A percentile compares a stretch with the other conserved stretches of the same genome.
Evolutionary conservation across 2,888 invertebrate genomes (phyloP).

Genomic region (Cantharis rustica): DNA sequence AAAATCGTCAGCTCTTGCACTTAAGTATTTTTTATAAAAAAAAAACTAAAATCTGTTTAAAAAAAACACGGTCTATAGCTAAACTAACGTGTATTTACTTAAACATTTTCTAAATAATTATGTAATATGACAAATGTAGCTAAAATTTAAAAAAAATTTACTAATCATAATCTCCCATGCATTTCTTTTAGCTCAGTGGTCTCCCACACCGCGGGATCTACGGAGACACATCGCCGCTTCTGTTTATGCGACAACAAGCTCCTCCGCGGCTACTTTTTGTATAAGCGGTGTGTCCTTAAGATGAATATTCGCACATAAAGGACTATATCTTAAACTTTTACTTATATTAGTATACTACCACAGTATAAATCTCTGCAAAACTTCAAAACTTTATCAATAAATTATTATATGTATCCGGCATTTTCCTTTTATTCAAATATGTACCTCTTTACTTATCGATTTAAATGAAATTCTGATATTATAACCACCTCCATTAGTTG

Average conservation of each 20-base stretch:
- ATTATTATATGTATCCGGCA: neutral
- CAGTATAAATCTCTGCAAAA: neutral
- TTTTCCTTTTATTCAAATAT: neutral
- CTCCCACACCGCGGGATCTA: too few relatives aligned
- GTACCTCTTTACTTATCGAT: neutral
- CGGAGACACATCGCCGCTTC: too few relatives aligned
- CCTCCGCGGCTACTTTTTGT: neutral
- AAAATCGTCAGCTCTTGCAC: too few relatives aligned
- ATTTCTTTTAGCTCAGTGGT: too few relatives aligned
- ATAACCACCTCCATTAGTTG: neutral
- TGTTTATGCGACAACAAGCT: neutral
- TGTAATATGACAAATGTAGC: too few relatives aligned
- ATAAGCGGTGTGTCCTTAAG: neutral
- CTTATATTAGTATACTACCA: neutral
- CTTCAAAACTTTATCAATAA: neutral
- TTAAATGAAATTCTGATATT: neutral
- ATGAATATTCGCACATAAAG: neutral
- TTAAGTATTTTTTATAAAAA: too few relatives aligned
- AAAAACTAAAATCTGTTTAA: too few relatives aligned
- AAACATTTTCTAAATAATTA: too few relatives aligned
- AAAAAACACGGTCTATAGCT: too few relatives aligned
- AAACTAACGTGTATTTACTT: too few relatives aligned
- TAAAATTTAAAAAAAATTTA: too few relatives aligned
- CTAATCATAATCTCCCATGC: too few relatives aligned
- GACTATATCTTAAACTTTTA: neutral